Evolutionary conservation across 2,113 vertebrate genomes (phyloP).

Genomic region (Craseonycteris thonglongyai): DNA sequence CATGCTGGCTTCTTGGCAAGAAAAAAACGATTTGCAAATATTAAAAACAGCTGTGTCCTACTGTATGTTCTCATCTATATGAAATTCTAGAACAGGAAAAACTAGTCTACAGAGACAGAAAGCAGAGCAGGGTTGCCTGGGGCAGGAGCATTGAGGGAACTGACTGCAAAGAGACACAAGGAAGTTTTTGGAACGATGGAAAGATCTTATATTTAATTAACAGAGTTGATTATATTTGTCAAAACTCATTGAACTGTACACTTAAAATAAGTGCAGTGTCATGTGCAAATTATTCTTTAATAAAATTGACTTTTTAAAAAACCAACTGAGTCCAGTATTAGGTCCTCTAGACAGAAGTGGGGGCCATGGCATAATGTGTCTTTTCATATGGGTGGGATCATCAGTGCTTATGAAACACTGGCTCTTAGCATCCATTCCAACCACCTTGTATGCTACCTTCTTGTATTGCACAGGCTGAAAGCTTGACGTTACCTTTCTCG

Average conservation of each 20-base stretch:
- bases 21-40: not conserved
- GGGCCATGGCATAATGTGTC: not conserved
- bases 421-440: not conserved
- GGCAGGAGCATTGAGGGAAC: not conserved
- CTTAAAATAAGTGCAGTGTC: not conserved
- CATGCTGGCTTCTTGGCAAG: not conserved
- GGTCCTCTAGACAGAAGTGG: not conserved
- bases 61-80: not conserved
- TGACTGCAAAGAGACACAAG: not conserved
- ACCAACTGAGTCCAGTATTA: not conserved
- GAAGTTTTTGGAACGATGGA: not conserved
- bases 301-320: not conserved
- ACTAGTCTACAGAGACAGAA: not conserved
- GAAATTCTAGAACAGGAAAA: constrained; percentile 10
- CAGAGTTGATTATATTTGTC: not conserved
- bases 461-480: not conserved
- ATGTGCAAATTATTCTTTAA: not conserved
- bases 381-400: not conserved
- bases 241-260: not conserved
- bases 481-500: not conserved
- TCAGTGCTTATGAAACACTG: not conserved
- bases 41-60: constrained; percentile 21
- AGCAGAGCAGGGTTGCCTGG: not conserved
- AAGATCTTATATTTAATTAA: not conserved
- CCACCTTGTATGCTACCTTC: not conserved